Base-by-base conservation (phyloP, 2,888 invertebrate species). In the Cephalotes varians region DNA sequence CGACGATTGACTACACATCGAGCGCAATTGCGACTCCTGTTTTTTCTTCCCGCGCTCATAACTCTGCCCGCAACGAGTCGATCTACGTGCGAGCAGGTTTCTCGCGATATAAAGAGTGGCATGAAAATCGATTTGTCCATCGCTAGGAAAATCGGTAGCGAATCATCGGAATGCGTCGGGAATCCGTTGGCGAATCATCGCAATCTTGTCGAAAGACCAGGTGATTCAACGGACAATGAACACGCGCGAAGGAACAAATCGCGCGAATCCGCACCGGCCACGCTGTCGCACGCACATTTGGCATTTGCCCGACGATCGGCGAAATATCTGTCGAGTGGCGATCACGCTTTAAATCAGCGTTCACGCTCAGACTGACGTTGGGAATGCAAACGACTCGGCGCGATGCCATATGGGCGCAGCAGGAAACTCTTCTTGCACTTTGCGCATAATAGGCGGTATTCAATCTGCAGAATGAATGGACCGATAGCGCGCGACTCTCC, bases 261-360 rank as follows among this genome's bases (percentile, higher is more conserved):
- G 76, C 74, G 64, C 72, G 56, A n/a, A 34, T 34, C 28, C 15
- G 25, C 60, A 3, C 15, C 31, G 21, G 58, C 44, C 10, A 0
- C 49, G 67, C 49, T 67, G 40, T 28, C 21, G 10, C 60, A 31
- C 44, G 21, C 64, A 21, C 74, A 37, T 21, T 49, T 12, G 67
- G 15, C 72, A n/a, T 72, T 40, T 37, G 25, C 47, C 44, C 64
- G 49, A 10, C 37, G 74, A n/a, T 51, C 76, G 74, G 21, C 47
- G 72, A 65, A 83, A 79, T 84, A 85, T 77, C 84, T 25, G 85
- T 81, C 72, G 69, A 40, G 62, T 80, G 85, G 54, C 81, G 69
- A 31, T 81, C 69, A 69, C 69, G 77, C 56, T 79, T 56, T 28
- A 69, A 79, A 47, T 40, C 56, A 67, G 65, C 77, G 56, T 79